Base-by-base conservation (phyloP, 2,113 vertebrate genomes). In the Poeciliopsis retropinna region DNA sequence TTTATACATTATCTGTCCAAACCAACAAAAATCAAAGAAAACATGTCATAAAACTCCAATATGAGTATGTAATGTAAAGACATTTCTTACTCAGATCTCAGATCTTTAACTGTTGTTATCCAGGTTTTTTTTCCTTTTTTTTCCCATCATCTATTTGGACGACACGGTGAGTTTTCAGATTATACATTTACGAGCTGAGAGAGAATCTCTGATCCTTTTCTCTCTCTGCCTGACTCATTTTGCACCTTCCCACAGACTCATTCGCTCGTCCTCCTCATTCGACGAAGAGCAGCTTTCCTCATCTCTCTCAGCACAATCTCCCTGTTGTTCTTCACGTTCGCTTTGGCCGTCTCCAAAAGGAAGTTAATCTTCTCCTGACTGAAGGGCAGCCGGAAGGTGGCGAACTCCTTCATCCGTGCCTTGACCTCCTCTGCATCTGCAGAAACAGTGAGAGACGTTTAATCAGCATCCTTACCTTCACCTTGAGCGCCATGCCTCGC, bases 241-340 rank as follows among this genome's bases (percentile, higher is more conserved):
- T 15, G 14, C 17, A 32, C 29, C 60, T 9, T 27, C 60, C 1
- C 2, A 32, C 54, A 47, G 44, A 47, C 44, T 47, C 44, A 47
- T 47, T 4, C 17, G 10, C 22, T 14, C 28, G 29, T 62, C 44
- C 60, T 81, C 14, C 13, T 72, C 27, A 44, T 60, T 28, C 81
- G 64, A 22, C 74, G 86, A 7, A 62, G 12, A 22, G 4, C 64
- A 8, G 89, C 87, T 54, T 87, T 90, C 1, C 75, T 61, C 1
- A 91, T 79, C 82, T 91, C 88, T 54, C n/a, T 76, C 64, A 91
- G 76, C 61, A 92, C 71, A 41, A 41, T 81, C 2, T 84, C 85
- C 60, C 63, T 87, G 85, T 88, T 91, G 74, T 84, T 88, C 75
- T 62, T 78, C 19, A 92, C 65, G 67, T 91, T 92, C 1, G 27